These are phyloP conservation scores for Cynaeus angustus DNA, from an alignment of 2,888 invertebrate genomes.

Conservation along the genomic window DNA sequence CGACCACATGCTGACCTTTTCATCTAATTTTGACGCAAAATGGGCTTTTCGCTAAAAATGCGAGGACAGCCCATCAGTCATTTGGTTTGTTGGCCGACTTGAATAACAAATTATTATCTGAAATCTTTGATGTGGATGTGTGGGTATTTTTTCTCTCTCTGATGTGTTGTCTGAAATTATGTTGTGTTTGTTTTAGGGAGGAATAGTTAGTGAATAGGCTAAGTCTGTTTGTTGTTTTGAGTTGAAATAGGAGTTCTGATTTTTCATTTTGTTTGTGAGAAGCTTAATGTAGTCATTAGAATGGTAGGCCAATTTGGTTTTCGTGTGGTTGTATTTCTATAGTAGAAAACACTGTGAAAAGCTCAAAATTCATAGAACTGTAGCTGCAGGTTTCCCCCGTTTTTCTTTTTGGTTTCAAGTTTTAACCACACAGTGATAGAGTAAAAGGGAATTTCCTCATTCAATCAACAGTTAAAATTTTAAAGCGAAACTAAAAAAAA, in stretches of 20 bases:
- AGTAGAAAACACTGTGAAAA: too few relatives aligned
- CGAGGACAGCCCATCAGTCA: slow-evolving; percentile 26
- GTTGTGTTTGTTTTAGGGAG: slow-evolving; percentile 50
- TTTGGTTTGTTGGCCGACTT: slow-evolving; percentile 24
- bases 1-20: background rate
- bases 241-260: slow-evolving; percentile 1
- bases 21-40: background rate
- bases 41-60: slow-evolving; percentile 9
- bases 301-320: slow-evolving; percentile 13
- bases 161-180: slow-evolving; percentile 25
- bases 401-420: background rate
- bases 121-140: slow-evolving; percentile 13
- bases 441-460: background rate
- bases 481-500: background rate
- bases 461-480: background rate
- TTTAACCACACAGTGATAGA: too few relatives aligned
- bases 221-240: slow-evolving; percentile 41
- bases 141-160: slow-evolving; percentile 14
- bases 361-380: background rate
- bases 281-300: slow-evolving; percentile 17
- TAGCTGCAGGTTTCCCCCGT: slow-evolving; percentile 11
- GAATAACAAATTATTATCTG: slow-evolving; percentile 19
- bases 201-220: slow-evolving; percentile 47
- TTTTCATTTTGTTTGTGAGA: background rate
- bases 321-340: slow-evolving; percentile 1